Base-by-base conservation (phyloP, 2,113 vertebrate genomes). In the Clupea harengus region DNA sequence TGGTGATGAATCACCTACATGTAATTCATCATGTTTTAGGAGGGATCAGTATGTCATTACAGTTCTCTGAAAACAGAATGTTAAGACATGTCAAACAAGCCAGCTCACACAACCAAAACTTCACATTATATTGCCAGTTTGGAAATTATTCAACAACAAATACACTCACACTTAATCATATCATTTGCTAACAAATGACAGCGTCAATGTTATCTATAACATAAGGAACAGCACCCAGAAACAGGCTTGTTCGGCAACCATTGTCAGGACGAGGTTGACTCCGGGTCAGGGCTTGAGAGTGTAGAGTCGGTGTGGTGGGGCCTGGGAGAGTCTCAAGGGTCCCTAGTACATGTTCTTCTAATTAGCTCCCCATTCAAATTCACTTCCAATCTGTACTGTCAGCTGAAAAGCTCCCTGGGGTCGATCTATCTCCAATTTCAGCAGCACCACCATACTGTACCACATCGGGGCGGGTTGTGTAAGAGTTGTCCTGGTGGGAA, bases 1-100 rank as follows among this genome's bases (percentile, higher is more conserved):
- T 60, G 57, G 44, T 86, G 85, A 57, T 86, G 85, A 57, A 78
- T 86, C 64, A 54, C 3, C 64, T 80, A 80, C 45, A 52, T 80
- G 47, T 80, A 83, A 83, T 50, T 11, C 32, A 85, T 81, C 18
- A 25, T 32, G 25, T 44, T 82, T 45, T 45, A 32, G 32, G 52
- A 72, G 78, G 52, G 83, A 86, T 72, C 11, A 72, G 49, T 82
- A 82, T 6, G 45, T 64, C 72, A 28, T 75, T 82, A 82, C 22
- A 64, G 81, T 86, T 85, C 67, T 75, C 10, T 6, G 22, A 22
- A 60, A 57, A 20, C 54, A 39, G 28, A 39, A 39, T 28, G 39
- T 39, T 17, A 13, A 15, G 28, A 78, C 39, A 8, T 32, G 64
- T 32, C 72, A 32, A 39, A 78, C 32, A 78, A 4, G 28, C 10